Base-by-base conservation (phyloP, 2,113 vertebrate species). In the Andinoacara biseriatus region DNA sequence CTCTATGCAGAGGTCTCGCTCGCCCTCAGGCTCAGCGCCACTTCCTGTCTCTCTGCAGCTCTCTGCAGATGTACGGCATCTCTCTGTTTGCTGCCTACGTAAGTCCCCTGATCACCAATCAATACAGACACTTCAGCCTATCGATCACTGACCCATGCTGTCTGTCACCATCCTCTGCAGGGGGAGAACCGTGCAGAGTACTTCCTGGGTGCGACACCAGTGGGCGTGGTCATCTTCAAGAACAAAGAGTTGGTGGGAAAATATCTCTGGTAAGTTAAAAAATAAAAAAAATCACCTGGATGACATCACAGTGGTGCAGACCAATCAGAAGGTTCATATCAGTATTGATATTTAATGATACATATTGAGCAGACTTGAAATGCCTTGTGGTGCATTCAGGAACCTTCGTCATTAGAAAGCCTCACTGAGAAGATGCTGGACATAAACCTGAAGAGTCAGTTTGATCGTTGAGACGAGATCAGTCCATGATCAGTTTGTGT, bases 231-330 rank as follows among this genome's bases (percentile, higher is more conserved):
- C 83, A 96, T 97, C 90, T 98, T 97, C 93, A 98, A 96, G 92
- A 97, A 97, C 93, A 98, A 97, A 94, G 97, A 95, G 14, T 97
- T 97, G 96, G 97, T 99, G 62, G 97, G 97, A 77, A 98, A 98
- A 79, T 98, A 98, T 94, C 97, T 98, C 93, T 98, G 97, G 97
- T 99, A 95, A 62, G 97, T 61, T 46, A 65, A 46, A 40, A 24
- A 58, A 80, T 15, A 26, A 26, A 58, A 80, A 18, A 26, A 26
- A 2, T 3, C 52, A 6, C 18, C 76, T 35, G 40, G n/a, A 17
- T 7, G 18, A 14, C n/a, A 54, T 81, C 58, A 81, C 24, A 59
- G 38, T 20, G 67, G 29, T 69, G 49, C 29, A 24, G 49, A 9
- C 65, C 43, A 69, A 20, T 49, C 9, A 69, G 24, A 49, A 69